Evolutionary conservation across 2,888 invertebrate species (phyloP), one percentile per base, ranked within the genome.

Genomic region (Harpagoxenus sublaevis): DNA sequence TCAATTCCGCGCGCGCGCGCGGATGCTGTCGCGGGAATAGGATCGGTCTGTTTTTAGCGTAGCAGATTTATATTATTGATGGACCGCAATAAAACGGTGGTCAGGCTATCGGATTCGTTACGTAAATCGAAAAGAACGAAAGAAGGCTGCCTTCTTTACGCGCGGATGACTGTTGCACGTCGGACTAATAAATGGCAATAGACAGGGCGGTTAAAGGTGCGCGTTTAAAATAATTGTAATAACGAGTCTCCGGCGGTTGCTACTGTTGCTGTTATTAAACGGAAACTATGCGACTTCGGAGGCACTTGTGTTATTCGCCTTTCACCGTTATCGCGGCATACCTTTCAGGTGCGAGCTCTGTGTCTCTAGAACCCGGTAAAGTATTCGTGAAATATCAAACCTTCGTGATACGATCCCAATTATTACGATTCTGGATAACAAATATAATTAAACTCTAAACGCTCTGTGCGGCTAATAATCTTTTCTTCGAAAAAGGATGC

Each of bases 231-330:
- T 86, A 89, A 88, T 89, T 83, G 86, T 70, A 83, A 83, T 83
- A 83, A 63, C 75, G 63, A 85, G 70, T 31, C 53, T 45, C 53
- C 53, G 74, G 28, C 68, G 48, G 12, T 42, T 55, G 82, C 82
- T 55, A 48, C 66, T 75, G 85, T 88, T 55, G 39, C 66, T 75
- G 85, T 88, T 89, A 89, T 89, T 89, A 86, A 86, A 87, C 83
- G 83, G 84, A 89, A 87, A 89, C 87, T 84, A 86, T 84, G 88
- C 79, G 89, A 89, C 89, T 89, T 77, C 71, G 66, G 74, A 86
- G 87, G 87, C 71, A 89, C 84, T 87, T 84, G 85, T 73, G 86
- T 86, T 89, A 89, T 86, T 89, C 85, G 86, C 89, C 89, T 90
- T 90, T 90, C 89, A 89, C 89, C 82, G 74, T 82, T 79, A 66